These are phyloP conservation scores for Hypanus sabinus DNA, from an alignment of 2,113 vertebrate genomes.

Conservation along the genomic window DNA sequence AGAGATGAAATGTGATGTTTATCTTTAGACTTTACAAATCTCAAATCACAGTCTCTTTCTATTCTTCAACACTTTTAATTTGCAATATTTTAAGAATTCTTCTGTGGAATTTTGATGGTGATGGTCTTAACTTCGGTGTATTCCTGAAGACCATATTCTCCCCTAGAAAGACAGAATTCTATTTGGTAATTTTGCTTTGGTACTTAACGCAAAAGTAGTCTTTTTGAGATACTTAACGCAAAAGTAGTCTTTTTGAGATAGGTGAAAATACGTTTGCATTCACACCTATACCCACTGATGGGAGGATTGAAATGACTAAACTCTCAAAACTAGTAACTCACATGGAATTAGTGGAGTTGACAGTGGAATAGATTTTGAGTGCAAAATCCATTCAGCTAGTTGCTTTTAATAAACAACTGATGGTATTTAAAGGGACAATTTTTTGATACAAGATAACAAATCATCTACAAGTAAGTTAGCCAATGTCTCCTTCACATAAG, in stretches of 20 bases:
- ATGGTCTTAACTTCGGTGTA: constrained; percentile 82
- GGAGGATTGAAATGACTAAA: not conserved
- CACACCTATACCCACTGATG: not conserved
- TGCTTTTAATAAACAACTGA: not conserved
- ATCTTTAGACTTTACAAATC: not conserved
- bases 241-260: not conserved
- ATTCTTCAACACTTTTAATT: constrained; percentile 15
- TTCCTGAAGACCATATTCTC: constrained; percentile 75
- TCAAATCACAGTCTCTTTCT: not conserved
- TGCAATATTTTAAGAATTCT: constrained; percentile 64
- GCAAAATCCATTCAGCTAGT: not conserved
- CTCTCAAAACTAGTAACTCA: not conserved
- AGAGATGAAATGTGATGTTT: not conserved
- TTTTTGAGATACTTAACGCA: not conserved
- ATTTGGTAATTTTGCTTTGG: not conserved
- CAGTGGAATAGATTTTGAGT: not conserved
- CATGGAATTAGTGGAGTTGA: not conserved
- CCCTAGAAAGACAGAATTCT: constrained; percentile 53
- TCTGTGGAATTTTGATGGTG: constrained; percentile 76
- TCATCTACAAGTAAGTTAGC: not conserved
- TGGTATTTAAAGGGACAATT: not conserved
- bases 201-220: not conserved
- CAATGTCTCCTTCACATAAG: not conserved
- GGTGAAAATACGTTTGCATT: not conserved
- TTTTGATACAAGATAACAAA: not conserved